Conservation (phyloP, 1,140 invertebrate species). For the Prorops nasuta region DNA sequence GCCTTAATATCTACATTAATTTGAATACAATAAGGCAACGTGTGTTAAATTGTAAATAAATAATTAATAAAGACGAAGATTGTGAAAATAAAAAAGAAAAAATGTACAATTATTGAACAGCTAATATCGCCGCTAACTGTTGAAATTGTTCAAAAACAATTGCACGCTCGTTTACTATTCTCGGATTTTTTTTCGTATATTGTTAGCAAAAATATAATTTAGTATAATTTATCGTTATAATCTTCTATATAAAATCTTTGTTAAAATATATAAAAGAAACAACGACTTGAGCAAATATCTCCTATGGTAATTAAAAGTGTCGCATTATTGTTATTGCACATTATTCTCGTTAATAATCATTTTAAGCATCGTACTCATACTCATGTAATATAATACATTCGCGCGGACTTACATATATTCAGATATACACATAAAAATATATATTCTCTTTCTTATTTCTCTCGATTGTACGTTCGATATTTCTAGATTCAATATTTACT, state of each 20-base stretch:
- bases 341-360: slow-evolving; percentile 33
- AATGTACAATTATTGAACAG: slow-evolving; percentile 35
- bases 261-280: slow-evolving; percentile 55
- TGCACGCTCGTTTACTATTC: too few relatives aligned
- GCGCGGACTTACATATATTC: slow-evolving; percentile 9
- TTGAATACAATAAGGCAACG: slow-evolving; percentile 45
- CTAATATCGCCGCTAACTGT: background rate
- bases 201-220: slow-evolving; percentile 55
- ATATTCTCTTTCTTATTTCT: too few relatives aligned
- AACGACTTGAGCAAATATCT: slow-evolving; percentile 52
- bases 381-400: background rate
- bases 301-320: slow-evolving; percentile 35
- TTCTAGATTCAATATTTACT: too few relatives aligned
- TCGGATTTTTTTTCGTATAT: too few relatives aligned
- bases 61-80: slow-evolving; percentile 33
- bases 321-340: slow-evolving; percentile 50
- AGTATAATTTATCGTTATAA: slow-evolving; percentile 40
- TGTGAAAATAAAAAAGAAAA: slow-evolving; percentile 23
- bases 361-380: background rate
- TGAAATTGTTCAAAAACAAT: too few relatives aligned
- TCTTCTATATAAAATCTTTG: slow-evolving; percentile 42
- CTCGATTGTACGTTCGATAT: too few relatives aligned
- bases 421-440: slow-evolving; percentile 2
- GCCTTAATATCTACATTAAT: too few relatives aligned
- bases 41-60: slow-evolving; percentile 39